phyloP scores from a whole-genome alignment of 2,888 invertebrate genomes.

The Eupithecia tripunctaria region DNA sequence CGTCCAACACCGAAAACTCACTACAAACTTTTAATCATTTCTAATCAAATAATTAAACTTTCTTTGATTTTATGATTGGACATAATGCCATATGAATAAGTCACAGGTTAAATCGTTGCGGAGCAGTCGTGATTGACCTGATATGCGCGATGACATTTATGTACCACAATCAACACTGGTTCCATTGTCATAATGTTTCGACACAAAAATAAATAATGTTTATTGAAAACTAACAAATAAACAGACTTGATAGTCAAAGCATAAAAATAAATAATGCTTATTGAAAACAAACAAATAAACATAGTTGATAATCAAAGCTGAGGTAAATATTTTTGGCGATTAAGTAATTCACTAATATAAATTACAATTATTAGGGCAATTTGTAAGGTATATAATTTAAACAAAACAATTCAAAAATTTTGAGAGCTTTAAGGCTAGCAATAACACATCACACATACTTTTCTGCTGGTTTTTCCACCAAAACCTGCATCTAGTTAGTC shows the following conservation, averaged over 20 bases:
- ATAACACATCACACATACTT: too few species aligned
- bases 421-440: too few species aligned
- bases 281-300: not conserved
- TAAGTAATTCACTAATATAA: not conserved
- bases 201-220: not conserved
- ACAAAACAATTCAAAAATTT: too few species aligned
- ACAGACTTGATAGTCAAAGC: not conserved
- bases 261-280: not conserved
- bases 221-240: not conserved
- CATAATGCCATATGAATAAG: slow-evolving; percentile 62
- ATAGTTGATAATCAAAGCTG: not conserved
- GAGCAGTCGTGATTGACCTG: slow-evolving; percentile 46
- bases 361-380: too few species aligned
- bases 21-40: slow-evolving; percentile 63
- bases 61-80: slow-evolving; percentile 55
- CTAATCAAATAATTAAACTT: not conserved
- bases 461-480: too few species aligned
- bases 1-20: slow-evolving; percentile 46
- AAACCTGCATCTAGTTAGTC: too few species aligned
- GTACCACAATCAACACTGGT: slow-evolving; percentile 25
- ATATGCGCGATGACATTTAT: slow-evolving; percentile 40
- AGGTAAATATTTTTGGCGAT: not conserved
- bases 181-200: slow-evolving; percentile 23
- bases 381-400: not conserved
- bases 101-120: slow-evolving; percentile 26